Evolutionary conservation across 2,888 invertebrate genomes (phyloP), one percentile per base, ranked within the genome.

Genomic region (Netelia fuscicornis): DNA sequence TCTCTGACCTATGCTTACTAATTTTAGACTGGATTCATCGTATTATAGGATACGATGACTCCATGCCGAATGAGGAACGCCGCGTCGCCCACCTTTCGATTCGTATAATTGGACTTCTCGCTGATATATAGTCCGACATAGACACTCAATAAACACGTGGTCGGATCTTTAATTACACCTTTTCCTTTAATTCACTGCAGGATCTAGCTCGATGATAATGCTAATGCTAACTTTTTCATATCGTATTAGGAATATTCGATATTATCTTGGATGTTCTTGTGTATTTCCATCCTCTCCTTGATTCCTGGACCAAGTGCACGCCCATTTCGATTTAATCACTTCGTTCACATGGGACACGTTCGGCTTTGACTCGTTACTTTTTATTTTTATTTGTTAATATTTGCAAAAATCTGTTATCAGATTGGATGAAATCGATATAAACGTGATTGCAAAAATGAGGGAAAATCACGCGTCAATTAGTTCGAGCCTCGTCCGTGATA

Each of bases 1-100:
- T 67, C 83, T 78, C 72, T 25, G 54, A 74, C 65, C 72, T 74
- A 44, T 25, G 44, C 42, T 17, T 30, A 37, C 83, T 83, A 83
- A 83, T 83, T 83, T 83, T 83, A 83, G 72, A 56, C 25, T 62
- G 60, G 78, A 72, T 78, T 83, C 83, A 70, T 54, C 83, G 70
- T 37, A 67, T 37, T 83, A 58, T 56, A 52, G 25, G 25, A 62
- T n/a, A 65, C 79, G 58, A 72, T 74, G 62, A 54, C 52, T 70
- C 54, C 25, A 67, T 48, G 30, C 54, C 56, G 60, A 64, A 72
- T 72, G 52, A 71, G 64, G 42, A 25, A 71, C 20, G 37, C 20
- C 23, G 60, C 58, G 54, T 48, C 79, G 68, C 74, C 74, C 64
- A 80, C 80, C 30, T 20, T 42, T n/a, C 13, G 44, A 44, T 70